Evolutionary conservation across 2,888 invertebrate species (phyloP), one percentile per base, ranked within the genome.

Genomic region (Spilosoma lubricipeda): DNA sequence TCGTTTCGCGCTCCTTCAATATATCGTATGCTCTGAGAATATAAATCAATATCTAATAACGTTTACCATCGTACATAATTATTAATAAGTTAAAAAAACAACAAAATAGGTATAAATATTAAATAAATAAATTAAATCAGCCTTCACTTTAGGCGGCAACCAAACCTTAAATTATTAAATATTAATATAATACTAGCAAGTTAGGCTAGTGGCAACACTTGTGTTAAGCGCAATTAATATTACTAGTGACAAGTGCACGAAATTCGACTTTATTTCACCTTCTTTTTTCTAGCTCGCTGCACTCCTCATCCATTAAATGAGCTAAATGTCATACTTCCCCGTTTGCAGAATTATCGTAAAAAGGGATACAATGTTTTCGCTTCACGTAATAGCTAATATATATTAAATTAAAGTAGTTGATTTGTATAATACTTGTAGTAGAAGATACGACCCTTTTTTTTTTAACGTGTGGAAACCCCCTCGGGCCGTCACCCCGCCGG

Each of bases 111-210:
- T 48, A 65, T 4, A 45, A 45, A 33, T 9, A 33, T 20, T n/a
- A 36, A 64, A 45, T 30, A 8, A 45, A 39, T 45, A n/a, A 64
- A 63, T 27, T 30, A 52, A n/a, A 23, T 70, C 70, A 70, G 70
- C 70, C 63, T 42, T 70, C n/a, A 69, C 69, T 56, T 23, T 27
- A 70, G 63, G 70, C 64, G 33, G 48, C n/a, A 65, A 71, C 23
- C 33, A 36, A 69, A 67, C 39, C 45, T 30, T 70, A 42, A 63
- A 45, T 63, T 30, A 48, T 33, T 20, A 48, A 30, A 23, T 45
- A 45, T 8, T 45, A 45, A 67, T 7, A 45, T 39, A 23, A 30
- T 33, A 33, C 13, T 67, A 45, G 30, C 42, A 45, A 48, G 30
- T 30, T 23, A 33, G 30, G 30, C 23, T 30, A 27, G 9, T 45